These are phyloP conservation scores for Notoglanidium macrostoma DNA, from an alignment of 2,797 vertebrate species.

Conservation along the genomic window DNA sequence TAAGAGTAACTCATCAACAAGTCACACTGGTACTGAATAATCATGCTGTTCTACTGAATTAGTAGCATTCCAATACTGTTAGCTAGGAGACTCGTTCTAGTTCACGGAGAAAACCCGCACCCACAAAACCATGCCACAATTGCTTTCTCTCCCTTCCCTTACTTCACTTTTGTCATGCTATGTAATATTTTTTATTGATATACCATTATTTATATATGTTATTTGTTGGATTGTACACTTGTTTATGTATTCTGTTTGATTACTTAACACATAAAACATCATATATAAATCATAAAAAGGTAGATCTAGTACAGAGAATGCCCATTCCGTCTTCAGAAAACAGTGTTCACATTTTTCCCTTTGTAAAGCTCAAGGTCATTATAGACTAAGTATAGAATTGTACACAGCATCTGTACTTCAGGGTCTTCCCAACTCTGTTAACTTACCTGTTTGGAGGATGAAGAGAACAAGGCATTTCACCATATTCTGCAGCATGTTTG, in stretches of 20 bases:
- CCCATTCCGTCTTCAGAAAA: not conserved
- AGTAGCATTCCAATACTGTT: not conserved
- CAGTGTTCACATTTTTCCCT: not conserved
- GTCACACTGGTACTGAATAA: no score
- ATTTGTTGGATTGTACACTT: not conserved
- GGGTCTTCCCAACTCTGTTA: no score
- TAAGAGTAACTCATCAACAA: not conserved
- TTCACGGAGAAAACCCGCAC: not conserved
- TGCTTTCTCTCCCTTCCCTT: not conserved
- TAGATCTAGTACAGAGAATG: not conserved
- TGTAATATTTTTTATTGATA: no score
- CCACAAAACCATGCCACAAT: no score
- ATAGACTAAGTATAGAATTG: not conserved
- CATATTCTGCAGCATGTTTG: slow-evolving; percentile 69
- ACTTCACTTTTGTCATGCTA: not conserved
- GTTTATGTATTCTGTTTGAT: not conserved
- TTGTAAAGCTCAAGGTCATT: not conserved
- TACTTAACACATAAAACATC: no score
- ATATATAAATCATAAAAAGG: not conserved
- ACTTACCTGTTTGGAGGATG: slow-evolving; percentile 72
- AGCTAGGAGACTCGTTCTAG: not conserved
- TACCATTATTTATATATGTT: not conserved
- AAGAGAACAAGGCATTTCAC: slow-evolving; percentile 65
- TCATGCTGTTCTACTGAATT: not conserved
- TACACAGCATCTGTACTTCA: not conserved